Conservation (phyloP, 2,888 invertebrate genomes). For the Seladonia tumulorum region DNA sequence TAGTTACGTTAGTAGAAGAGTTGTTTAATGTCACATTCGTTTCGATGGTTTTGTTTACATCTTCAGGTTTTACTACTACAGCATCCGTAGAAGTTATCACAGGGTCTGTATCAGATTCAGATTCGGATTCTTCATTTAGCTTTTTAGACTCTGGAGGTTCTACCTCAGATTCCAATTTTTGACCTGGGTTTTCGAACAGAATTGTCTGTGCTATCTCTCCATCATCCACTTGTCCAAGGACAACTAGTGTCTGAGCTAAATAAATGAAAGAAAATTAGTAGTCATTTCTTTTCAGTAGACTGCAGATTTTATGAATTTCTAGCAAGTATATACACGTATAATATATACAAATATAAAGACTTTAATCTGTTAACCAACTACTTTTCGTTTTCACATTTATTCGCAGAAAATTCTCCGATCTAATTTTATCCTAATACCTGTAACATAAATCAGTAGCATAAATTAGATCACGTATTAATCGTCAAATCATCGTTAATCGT, state of each 20-base stretch:
- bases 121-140: background rate
- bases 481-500: background rate
- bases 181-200: conserved; percentile 15
- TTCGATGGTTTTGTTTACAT: conserved; percentile 30
- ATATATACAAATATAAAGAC: background rate
- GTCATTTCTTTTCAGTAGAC: background rate
- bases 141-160: background rate
- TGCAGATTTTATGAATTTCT: conserved; percentile 7
- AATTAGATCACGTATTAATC: background rate
- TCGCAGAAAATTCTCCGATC: background rate
- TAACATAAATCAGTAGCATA: background rate
- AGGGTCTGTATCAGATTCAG: background rate
- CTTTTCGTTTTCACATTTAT: background rate
- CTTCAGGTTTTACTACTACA: background rate
- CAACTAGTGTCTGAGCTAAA: conserved; percentile 36
- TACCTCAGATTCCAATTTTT: background rate
- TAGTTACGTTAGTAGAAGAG: conserved; percentile 67
- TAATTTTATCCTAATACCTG: background rate
- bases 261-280: conserved; percentile 2
- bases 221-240: conserved; percentile 29
- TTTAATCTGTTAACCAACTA: conserved; percentile 7
- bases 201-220: conserved; percentile 1
- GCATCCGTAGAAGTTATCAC: background rate
- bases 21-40: conserved; percentile 33
- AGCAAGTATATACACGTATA: background rate